Conservation (phyloP, 2,113 vertebrate genomes). For the Takifugu flavidus region DNA sequence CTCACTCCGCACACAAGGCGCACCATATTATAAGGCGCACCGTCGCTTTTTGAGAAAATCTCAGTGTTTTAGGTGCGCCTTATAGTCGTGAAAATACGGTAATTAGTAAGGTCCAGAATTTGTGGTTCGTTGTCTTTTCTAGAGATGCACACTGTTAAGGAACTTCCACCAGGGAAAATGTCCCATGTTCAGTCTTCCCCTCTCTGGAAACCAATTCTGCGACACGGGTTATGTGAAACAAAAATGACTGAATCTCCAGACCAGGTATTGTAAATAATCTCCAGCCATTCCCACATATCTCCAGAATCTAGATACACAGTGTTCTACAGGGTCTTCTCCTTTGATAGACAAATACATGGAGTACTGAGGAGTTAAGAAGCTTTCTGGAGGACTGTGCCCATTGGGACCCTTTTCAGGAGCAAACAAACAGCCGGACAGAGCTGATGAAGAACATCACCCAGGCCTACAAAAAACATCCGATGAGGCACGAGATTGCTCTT, state of each 20-base stretch:
- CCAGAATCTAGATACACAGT: neutral
- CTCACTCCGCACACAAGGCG: no score
- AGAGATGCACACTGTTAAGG: slow-evolving; percentile 80
- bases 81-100: no score
- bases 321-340: neutral
- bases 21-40: no score
- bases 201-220: slow-evolving; percentile 92
- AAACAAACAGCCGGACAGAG: slow-evolving; percentile 80
- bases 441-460: slow-evolving; percentile 85
- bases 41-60: no score
- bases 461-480: slow-evolving; percentile 86
- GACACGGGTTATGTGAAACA: slow-evolving; percentile 80
- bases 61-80: no score
- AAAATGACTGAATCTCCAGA: slow-evolving; percentile 4
- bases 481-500: slow-evolving; percentile 85
- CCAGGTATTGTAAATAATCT: slow-evolving; percentile 40
- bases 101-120: no score
- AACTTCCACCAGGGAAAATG: slow-evolving; percentile 81
- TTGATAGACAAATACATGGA: slow-evolving; percentile 70
- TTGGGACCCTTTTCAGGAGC: slow-evolving; percentile 87
- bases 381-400: slow-evolving; percentile 88
- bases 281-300: neutral
- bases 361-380: slow-evolving; percentile 70
- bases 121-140: slow-evolving; percentile 23
- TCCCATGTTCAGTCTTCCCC: slow-evolving; percentile 84